Evolutionary conservation across 2,113 vertebrate genomes (phyloP), one percentile per base, ranked within the genome.

Genomic region (Gymnorhina tibicen): DNA sequence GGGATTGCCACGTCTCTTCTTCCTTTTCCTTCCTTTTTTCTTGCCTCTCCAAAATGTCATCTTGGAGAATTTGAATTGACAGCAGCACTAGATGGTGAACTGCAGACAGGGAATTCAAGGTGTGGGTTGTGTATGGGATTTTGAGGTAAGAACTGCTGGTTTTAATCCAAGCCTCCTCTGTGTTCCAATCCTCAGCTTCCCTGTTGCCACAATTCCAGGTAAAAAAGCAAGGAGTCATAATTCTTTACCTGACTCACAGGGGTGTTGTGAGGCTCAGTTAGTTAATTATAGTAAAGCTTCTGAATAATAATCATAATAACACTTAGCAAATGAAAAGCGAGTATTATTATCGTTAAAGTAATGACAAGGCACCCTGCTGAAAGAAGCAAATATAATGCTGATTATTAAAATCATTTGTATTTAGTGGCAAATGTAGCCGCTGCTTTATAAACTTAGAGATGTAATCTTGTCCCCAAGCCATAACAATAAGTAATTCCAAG

Each of bases 351-450:
- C 63, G 46, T 95, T 96, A 82, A 87, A 96, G 88, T 94, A 95
- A 97, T 92, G 87, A 95, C 95, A 93, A 97, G 95, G 63, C 90
- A 95, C 93, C 93, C 93, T 88, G 88, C 84, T 95, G 96, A 91
- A 96, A 88, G 96, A 95, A 93, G 89, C 85, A 95, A 96, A 91
- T 89, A 93, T 56, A 90, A 87, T 67, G 50, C 85, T 96, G 96
- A 95, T 97, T 96, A 95, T 97, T 95, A 94, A 97, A 95, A 97
- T 96, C 69, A 95, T 93, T 95, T 95, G 90, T 96, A 95, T 93
- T 96, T 91, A 95, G 94, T 82, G 89, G 94, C 70, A 95, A 96
- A 95, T 59, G 91, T 69, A 88, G 91, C 69, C 0, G 3, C 73
- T 85, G 79, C 92, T 97, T 96, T 96, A 95, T 92, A 96, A 96